Evolutionary conservation across 2,888 invertebrate genomes (phyloP).

Genomic region (Eupithecia pulchellata): DNA sequence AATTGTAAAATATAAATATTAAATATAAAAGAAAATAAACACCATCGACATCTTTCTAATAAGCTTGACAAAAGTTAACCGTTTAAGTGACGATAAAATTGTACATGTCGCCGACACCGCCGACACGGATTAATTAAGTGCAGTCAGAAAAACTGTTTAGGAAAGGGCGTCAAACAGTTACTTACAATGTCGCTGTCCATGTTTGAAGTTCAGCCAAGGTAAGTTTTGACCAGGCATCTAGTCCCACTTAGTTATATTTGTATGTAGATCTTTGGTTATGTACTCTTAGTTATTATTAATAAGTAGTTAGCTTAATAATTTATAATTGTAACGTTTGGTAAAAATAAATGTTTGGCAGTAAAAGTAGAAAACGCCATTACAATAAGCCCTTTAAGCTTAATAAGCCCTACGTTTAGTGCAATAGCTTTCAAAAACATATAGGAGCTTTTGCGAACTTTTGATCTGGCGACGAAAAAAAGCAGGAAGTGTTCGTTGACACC

Average conservation of each 20-base stretch:
- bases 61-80: constrained; percentile 28
- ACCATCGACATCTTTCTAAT: not conserved
- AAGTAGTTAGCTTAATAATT: not conserved
- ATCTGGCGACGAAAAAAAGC: not conserved
- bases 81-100: constrained; percentile 32
- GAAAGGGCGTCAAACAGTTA: constrained; percentile 61
- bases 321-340: too few relatives aligned
- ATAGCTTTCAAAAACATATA: not conserved
- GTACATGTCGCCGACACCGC: constrained; percentile 59
- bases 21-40: not conserved
- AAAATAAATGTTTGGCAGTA: too few relatives aligned
- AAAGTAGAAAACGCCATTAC: not conserved
- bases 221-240: not conserved
- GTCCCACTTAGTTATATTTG: not conserved
- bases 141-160: constrained; percentile 73
- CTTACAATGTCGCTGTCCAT: constrained; percentile 27
- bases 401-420: too few relatives aligned
- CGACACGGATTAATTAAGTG: constrained; percentile 80
- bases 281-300: not conserved
- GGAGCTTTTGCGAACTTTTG: not conserved
- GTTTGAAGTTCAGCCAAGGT: not conserved
- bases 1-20: too few relatives aligned
- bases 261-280: not conserved
- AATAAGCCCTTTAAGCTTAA: too few relatives aligned
- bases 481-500: not conserved